A percentile compares a stretch with the other conserved stretches of the same genome.
Conservation (phyloP, 1,140 invertebrate species). For the Eueides isabella region DNA sequence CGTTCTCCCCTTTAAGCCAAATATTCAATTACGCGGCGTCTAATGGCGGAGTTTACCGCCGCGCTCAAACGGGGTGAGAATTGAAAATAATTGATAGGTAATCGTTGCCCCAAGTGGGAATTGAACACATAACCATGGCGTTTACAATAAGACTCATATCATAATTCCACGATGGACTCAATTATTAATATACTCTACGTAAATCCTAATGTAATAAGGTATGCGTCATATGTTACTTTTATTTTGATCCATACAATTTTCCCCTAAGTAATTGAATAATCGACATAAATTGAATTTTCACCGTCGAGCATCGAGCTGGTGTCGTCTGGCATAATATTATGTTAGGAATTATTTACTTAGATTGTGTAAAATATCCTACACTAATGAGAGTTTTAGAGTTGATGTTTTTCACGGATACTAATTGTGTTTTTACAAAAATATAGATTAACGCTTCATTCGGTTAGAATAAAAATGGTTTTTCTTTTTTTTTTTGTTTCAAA, state of each 20-base stretch:
- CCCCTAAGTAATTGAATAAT: not conserved
- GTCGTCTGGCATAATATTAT: constrained; percentile 1
- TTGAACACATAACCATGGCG: not conserved
- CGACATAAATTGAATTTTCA: not conserved
- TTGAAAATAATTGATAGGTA: not conserved
- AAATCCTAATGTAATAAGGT: constrained; percentile 1
- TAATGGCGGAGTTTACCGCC: not conserved
- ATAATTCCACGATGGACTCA: too few relatives aligned
- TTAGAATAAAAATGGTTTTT: too few relatives aligned
- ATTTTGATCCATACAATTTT: constrained; percentile 9
- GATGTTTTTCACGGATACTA: too few relatives aligned
- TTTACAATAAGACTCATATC: too few relatives aligned
- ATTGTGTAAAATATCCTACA: not conserved
- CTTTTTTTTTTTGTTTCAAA: too few relatives aligned
- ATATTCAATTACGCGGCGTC: not conserved
- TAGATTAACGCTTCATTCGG: too few relatives aligned
- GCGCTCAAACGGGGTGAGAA: not conserved
- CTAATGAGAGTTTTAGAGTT: too few relatives aligned
- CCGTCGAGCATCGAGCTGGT: not conserved
- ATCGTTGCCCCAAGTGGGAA: not conserved
- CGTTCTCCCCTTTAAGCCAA: not conserved
- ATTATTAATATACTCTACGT: too few relatives aligned
- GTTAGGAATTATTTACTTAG: not conserved
- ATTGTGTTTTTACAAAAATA: too few relatives aligned
- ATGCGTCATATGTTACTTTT: not conserved